Percentiles rank a stretch among this genome's conserved stretches.
phyloP scores from a whole-genome alignment of 2,113 vertebrate genomes.

The Rhodinocichla rosea region DNA sequence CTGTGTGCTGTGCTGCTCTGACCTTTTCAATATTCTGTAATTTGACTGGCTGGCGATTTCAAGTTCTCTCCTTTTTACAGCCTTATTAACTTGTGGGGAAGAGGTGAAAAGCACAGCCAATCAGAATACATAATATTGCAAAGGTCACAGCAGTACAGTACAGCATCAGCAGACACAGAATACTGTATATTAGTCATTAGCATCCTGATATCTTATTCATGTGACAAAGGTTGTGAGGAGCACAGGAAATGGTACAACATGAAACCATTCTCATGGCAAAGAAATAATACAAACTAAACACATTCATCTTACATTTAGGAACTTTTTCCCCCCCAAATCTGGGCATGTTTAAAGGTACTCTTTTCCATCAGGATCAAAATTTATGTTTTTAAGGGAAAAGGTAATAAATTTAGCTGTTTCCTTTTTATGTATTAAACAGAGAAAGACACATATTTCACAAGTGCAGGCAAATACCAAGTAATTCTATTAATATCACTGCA shows the following conservation, averaged over 20 bases:
- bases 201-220: slow-evolving; percentile 78
- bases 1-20: slow-evolving; percentile 72
- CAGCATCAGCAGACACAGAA: slow-evolving; percentile 50
- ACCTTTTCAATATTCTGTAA: slow-evolving; percentile 86
- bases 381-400: background rate
- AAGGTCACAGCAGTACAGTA: slow-evolving; percentile 70
- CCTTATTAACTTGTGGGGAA: slow-evolving; percentile 79
- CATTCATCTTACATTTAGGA: slow-evolving; percentile 30
- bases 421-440: background rate
- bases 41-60: slow-evolving; percentile 79
- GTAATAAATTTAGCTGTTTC: background rate
- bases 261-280: slow-evolving; percentile 61
- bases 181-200: slow-evolving; percentile 69
- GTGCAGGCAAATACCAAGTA: background rate
- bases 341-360: background rate
- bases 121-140: slow-evolving; percentile 76
- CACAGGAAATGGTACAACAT: slow-evolving; percentile 65
- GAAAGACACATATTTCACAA: background rate
- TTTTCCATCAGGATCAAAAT: slow-evolving; percentile 11
- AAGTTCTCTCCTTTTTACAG: slow-evolving; percentile 77
- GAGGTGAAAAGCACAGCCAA: slow-evolving; percentile 77
- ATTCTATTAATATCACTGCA: background rate
- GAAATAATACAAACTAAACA: slow-evolving; percentile 57
- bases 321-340: background rate
- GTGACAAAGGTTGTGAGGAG: slow-evolving; percentile 73